A percentile compares a stretch with the other conserved stretches of the same genome.
phyloP scores from a whole-genome alignment of 2,113 vertebrate species.

The Gambusia holbrooki region DNA sequence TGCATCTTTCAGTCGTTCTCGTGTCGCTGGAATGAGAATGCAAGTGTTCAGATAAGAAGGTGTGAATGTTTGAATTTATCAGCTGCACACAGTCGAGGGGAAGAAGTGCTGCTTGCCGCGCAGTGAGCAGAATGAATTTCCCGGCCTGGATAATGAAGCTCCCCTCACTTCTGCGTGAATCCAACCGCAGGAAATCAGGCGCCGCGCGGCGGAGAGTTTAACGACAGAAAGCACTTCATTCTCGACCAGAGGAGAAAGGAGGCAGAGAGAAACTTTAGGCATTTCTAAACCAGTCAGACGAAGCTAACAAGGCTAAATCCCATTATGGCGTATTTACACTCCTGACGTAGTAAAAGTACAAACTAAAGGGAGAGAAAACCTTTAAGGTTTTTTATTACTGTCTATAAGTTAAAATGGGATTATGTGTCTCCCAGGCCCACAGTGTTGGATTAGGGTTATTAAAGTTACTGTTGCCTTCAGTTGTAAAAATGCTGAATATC shows the following conservation, averaged over 20 bases:
- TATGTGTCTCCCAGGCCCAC: no score
- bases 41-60: conserved; percentile 28
- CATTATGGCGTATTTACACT: not conserved
- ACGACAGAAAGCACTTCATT: not conserved
- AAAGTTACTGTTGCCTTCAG: no score
- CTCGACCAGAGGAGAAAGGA: not conserved
- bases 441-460: no score
- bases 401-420: no score
- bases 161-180: conserved; percentile 25
- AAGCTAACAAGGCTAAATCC: not conserved
- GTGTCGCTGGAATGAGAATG: conserved; percentile 21
- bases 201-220: conserved; percentile 8
- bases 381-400: no score
- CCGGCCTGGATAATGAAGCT: conserved; percentile 21
- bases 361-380: conserved; percentile 6
- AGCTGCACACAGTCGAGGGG: conserved; percentile 18
- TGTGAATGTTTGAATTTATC: conserved; percentile 35
- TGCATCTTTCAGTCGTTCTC: conserved; percentile 10
- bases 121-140: conserved; percentile 38
- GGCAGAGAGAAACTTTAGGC: not conserved
- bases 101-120: conserved; percentile 22
- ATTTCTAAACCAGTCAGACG: not conserved
- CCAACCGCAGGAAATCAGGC: conserved; percentile 20
- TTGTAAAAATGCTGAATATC: no score
- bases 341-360: not conserved